phyloP scores from a whole-genome alignment of 2,113 vertebrate species.

The Thunnus thynnus region DNA sequence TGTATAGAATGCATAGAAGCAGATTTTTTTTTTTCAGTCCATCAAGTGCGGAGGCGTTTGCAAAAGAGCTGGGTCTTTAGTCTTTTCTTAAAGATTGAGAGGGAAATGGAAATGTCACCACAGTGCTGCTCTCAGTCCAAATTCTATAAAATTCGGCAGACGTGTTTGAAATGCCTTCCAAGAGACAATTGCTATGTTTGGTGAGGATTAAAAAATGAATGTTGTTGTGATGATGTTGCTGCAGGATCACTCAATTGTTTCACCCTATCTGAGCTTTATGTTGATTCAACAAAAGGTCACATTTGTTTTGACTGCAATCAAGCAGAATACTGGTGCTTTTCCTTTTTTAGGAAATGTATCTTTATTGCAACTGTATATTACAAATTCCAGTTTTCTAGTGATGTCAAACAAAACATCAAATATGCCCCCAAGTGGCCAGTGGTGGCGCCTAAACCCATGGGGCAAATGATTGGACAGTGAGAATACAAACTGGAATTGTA shows the following conservation, averaged over 20 bases:
- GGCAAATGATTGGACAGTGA: constrained; percentile 3
- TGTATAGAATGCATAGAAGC: too few species aligned
- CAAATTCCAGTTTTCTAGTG: too few species aligned
- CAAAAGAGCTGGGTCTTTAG: too few species aligned
- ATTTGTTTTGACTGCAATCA: too few species aligned
- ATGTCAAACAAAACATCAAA: not conserved
- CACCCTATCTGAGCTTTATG: not conserved
- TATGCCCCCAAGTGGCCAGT: not conserved
- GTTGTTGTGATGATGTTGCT: not conserved
- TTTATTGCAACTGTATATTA: too few species aligned
- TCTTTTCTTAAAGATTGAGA: too few species aligned
- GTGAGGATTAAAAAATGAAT: too few species aligned
- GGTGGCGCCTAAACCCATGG: not conserved
- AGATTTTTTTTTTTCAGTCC: too few species aligned
- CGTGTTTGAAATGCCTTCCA: constrained; percentile 7
- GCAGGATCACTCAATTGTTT: not conserved
- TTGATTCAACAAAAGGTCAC: not conserved
- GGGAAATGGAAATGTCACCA: constrained; percentile 19
- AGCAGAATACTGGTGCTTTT: too few species aligned
- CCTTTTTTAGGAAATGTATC: too few species aligned
- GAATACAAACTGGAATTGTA: not conserved
- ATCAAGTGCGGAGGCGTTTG: too few species aligned
- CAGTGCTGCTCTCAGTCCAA: constrained; percentile 13
- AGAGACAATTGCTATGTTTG: not conserved
- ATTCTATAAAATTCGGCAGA: constrained; percentile 31